A percentile compares a stretch with the other conserved stretches of the same genome.
Conservation (phyloP, 2,797 vertebrate genomes). For the Xiphophorus birchmanni region DNA sequence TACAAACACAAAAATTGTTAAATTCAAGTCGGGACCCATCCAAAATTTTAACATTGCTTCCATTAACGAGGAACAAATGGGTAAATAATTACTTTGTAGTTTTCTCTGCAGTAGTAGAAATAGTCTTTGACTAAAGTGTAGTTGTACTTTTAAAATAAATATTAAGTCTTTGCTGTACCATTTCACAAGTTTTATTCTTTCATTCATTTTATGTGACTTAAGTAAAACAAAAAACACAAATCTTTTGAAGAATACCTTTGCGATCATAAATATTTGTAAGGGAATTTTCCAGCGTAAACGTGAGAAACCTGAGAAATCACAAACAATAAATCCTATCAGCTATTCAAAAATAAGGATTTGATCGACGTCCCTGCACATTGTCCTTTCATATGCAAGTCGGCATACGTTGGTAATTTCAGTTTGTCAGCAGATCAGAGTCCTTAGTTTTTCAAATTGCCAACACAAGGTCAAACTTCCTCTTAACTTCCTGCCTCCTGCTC, state of each 20-base stretch:
- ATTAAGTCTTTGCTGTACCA: neutral
- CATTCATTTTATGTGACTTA: neutral
- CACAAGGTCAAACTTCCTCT: neutral
- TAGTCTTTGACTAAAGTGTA: too few relatives aligned
- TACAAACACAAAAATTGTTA: neutral
- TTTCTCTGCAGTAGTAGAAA: neutral
- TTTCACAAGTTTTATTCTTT: neutral
- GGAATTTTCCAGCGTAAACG: neutral
- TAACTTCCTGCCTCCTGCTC: slow-evolving; percentile 17
- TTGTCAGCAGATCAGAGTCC: neutral
- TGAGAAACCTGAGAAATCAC: neutral
- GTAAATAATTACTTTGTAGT: neutral
- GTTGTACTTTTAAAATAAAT: neutral
- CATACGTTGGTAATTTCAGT: neutral
- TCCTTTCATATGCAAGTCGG: neutral
- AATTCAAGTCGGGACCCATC: neutral
- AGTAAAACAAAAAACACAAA: neutral
- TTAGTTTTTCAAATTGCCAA: neutral
- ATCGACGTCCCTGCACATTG: neutral
- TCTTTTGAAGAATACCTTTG: neutral
- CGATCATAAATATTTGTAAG: neutral
- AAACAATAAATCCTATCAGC: neutral
- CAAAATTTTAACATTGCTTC: neutral
- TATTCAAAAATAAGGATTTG: neutral
- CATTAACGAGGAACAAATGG: neutral